These are phyloP conservation scores for Psilopogon haemacephalus DNA, from an alignment of 2,113 vertebrate species.

Conservation along the genomic window DNA sequence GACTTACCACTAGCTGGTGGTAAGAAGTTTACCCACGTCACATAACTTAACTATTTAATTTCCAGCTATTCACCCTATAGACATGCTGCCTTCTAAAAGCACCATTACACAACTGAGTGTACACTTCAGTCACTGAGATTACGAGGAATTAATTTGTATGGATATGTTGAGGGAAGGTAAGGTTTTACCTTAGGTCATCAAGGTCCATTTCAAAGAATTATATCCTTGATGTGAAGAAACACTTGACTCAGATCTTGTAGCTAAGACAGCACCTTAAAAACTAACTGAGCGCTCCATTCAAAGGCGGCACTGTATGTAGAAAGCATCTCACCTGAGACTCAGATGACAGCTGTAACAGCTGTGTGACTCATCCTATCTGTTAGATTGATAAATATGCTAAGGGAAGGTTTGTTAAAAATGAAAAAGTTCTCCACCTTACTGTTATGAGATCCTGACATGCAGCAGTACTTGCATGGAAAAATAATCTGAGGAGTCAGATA, in stretches of 20 bases:
- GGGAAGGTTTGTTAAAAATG: not conserved
- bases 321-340: not conserved
- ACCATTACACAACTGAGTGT: not conserved
- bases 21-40: not conserved
- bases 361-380: not conserved
- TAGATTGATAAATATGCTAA: not conserved
- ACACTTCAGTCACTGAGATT: not conserved
- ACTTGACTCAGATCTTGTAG: not conserved
- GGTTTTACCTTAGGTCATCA: not conserved
- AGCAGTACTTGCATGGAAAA: not conserved
- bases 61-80: not conserved
- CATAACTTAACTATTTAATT: not conserved
- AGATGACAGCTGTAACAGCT: not conserved
- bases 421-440: not conserved
- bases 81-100: not conserved
- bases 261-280: not conserved
- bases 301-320: not conserved
- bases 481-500: not conserved
- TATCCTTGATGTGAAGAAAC: not conserved
- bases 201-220: not conserved
- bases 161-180: not conserved
- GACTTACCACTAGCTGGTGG: rapidly evolving
- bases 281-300: not conserved
- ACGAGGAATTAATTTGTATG: not conserved
- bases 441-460: not conserved